Percentiles rank a stretch among this genome's conserved stretches.
Conservation (phyloP, 2,888 invertebrate species). For the Luffia ferchaultella region DNA sequence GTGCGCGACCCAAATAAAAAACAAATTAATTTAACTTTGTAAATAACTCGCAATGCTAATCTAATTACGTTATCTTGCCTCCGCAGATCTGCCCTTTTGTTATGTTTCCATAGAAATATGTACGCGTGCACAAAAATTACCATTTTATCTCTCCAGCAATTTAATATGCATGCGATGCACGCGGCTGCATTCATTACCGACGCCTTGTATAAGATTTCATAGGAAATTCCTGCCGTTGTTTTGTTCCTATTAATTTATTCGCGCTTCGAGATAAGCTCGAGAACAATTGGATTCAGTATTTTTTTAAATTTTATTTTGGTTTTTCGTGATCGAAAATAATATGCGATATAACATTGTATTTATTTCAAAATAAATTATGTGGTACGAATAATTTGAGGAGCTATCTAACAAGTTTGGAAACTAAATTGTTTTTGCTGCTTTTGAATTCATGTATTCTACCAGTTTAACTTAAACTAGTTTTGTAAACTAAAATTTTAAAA, state of each 20-base stretch:
- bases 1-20: neutral
- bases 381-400: no score
- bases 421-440: no score
- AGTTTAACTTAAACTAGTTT: no score
- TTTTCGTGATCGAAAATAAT: no score
- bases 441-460: no score
- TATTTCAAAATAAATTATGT: no score
- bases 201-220: constrained; percentile 24
- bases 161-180: constrained; percentile 56
- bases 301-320: no score
- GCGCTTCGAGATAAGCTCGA: no score
- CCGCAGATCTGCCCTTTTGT: constrained; percentile 33
- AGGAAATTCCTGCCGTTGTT: neutral
- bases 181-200: constrained; percentile 27
- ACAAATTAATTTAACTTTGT: neutral
- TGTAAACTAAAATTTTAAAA: no score
- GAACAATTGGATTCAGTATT: no score
- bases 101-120: constrained; percentile 31
- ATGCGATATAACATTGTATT: no score
- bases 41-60: constrained; percentile 3
- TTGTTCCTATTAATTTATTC: neutral
- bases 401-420: no score
- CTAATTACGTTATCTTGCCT: constrained; percentile 7
- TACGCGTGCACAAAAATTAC: constrained; percentile 43
- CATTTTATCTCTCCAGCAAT: constrained; percentile 57